phyloP scores from a whole-genome alignment of 37 sponge, comb jelly and placozoan genomes.

The Chondrosia reniformis region DNA sequence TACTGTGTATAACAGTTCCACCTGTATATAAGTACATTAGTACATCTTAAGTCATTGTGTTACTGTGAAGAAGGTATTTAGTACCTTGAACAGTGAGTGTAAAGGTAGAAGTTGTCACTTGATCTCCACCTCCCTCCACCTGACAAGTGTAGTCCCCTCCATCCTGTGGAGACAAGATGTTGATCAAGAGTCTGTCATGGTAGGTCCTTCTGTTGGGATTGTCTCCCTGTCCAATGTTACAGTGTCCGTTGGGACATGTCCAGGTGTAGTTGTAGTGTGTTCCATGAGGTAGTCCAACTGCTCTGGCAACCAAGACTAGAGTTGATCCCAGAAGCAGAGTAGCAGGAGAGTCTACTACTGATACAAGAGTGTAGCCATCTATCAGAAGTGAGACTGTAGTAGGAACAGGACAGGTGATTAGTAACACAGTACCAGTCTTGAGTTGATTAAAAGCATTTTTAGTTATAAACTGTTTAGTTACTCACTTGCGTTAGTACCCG shows the following conservation, averaged over 20 bases:
- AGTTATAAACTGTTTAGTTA: no score
- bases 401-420: not conserved
- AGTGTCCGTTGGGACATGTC: not conserved
- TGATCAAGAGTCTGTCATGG: not conserved
- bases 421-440: no score
- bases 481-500: no score
- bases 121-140: not conserved
- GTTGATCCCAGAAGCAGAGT: constrained; percentile 4
- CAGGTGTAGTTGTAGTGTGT: constrained; percentile 13
- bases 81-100: not conserved
- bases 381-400: not conserved
- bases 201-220: not conserved
- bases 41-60: no score
- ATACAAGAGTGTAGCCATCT: constrained; percentile 1
- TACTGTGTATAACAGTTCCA: constrained; percentile 13
- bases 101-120: not conserved
- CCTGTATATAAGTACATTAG: not conserved
- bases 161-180: not conserved
- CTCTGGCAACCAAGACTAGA: not conserved
- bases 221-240: not conserved
- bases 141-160: not conserved
- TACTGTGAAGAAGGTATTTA: no score
- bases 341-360: not conserved
- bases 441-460: no score
- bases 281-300: not conserved